Percentiles rank a stretch among this genome's conserved stretches.
phyloP scores from a whole-genome alignment of 1,140 invertebrate genomes.

The Sminthurides bifidus region DNA sequence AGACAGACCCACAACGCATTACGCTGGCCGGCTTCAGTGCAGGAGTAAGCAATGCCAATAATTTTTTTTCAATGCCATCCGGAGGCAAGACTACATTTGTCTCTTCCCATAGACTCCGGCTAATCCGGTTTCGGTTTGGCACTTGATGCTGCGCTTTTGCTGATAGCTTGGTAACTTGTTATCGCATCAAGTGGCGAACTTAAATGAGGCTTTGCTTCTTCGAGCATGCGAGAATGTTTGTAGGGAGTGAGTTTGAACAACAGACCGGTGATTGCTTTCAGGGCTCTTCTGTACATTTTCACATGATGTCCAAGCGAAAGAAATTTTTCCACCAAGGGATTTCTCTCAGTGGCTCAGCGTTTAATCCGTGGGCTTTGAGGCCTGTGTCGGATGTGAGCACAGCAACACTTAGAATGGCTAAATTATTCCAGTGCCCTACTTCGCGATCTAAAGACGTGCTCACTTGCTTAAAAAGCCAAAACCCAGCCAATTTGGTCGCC shows the following conservation, averaged over 20 bases:
- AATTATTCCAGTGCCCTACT: constrained; percentile 6
- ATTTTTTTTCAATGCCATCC: background rate
- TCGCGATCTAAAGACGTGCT: background rate
- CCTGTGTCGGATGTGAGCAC: background rate
- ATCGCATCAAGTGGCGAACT: background rate
- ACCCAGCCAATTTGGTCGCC: constrained; percentile 1
- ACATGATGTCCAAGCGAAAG: constrained; percentile 7
- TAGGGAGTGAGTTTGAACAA: constrained; percentile 3
- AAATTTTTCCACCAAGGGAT: constrained; percentile 9
- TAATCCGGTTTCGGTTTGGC: too few relatives aligned
- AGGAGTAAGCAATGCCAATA: constrained; percentile 13
- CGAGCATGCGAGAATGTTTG: constrained; percentile 2
- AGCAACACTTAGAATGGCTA: background rate
- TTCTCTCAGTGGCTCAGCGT: constrained; percentile 18
- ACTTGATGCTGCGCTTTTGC: background rate
- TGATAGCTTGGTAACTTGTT: background rate
- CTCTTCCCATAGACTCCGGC: too few relatives aligned
- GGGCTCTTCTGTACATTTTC: constrained; percentile 9
- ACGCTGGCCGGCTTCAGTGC: constrained; percentile 14
- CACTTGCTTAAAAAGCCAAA: constrained; percentile 10
- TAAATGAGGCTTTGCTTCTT: background rate
- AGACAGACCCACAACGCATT: background rate
- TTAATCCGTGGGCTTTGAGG: constrained; percentile 18
- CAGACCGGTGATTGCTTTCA: background rate
- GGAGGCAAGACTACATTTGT: background rate